These are phyloP conservation scores for Macquaria ambigua DNA, from an alignment of 2,113 vertebrate genomes.

Conservation along the genomic window DNA sequence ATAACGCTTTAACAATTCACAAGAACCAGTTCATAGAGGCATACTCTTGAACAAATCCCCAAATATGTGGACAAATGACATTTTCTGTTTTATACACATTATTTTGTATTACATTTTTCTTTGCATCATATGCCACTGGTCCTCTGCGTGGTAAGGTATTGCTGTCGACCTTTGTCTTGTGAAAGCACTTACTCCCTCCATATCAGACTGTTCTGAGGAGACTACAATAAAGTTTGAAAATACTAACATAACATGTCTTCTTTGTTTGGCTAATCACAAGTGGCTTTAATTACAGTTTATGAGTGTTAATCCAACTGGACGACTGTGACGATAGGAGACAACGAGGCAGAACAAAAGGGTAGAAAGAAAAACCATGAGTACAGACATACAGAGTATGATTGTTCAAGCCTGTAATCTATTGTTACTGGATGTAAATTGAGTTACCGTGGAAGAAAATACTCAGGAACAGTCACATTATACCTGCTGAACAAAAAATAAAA, in stretches of 20 bases:
- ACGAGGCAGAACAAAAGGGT: conserved; percentile 7
- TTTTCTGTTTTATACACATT: conserved; percentile 40
- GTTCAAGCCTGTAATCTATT: conserved; percentile 18
- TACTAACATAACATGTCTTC: conserved; percentile 22
- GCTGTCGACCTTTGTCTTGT: conserved; percentile 41
- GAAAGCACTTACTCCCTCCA: conserved; percentile 60
- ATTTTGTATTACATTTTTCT: conserved; percentile 43
- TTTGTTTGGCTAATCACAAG: conserved; percentile 44
- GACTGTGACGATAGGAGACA: not conserved
- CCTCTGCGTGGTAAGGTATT: conserved; percentile 1
- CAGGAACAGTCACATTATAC: conserved; percentile 2
- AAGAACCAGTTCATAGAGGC: not conserved
- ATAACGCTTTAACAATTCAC: not conserved
- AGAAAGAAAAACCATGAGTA: conserved; percentile 17
- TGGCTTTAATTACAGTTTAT: conserved; percentile 29
- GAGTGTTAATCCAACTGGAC: conserved; percentile 34
- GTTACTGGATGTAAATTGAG: conserved; percentile 20
- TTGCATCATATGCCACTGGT: conserved; percentile 39
- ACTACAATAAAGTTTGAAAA: conserved; percentile 71
- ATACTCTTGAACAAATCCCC: not conserved
- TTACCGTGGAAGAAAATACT: not conserved
- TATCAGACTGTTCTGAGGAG: conserved; percentile 56
- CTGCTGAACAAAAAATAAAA: not conserved
- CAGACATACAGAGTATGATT: not conserved
- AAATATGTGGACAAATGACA: conserved; percentile 3